These are phyloP conservation scores for Harpagifer antarcticus DNA, from an alignment of 2,797 vertebrate genomes.

Conservation along the genomic window DNA sequence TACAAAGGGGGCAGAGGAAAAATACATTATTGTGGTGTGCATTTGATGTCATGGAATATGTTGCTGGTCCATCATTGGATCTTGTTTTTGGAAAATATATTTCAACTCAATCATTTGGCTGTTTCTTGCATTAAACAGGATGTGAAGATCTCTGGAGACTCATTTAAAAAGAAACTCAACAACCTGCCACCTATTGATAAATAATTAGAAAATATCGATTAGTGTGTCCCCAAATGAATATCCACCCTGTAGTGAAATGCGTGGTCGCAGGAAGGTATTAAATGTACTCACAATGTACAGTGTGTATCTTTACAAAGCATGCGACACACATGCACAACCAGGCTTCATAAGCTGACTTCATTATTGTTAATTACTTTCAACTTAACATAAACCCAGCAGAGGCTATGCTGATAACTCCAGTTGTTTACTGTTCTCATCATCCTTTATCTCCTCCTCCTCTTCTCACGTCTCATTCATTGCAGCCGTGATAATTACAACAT, in stretches of 20 bases:
- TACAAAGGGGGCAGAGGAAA: slow-evolving; percentile 26
- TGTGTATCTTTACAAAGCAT: neutral
- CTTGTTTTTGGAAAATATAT: slow-evolving; percentile 23
- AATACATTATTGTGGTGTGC: neutral
- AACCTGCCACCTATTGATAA: neutral
- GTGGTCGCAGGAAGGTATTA: neutral
- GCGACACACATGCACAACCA: neutral
- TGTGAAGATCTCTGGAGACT: neutral
- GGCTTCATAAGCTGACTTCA: too few relatives aligned
- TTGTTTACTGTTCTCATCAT: slow-evolving; percentile 10
- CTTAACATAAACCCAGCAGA: neutral
- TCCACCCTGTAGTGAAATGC: neutral
- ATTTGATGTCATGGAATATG: neutral
- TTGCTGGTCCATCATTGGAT: neutral
- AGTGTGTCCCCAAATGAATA: neutral
- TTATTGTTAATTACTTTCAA: neutral
- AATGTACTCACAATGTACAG: neutral
- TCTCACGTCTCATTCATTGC: slow-evolving; percentile 57
- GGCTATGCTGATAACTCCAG: neutral
- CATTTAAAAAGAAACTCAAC: neutral
- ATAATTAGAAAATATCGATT: neutral
- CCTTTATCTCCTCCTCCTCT: slow-evolving; percentile 14
- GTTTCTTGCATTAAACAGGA: neutral
- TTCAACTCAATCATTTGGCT: neutral
- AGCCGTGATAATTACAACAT: slow-evolving; percentile 71